A percentile compares a stretch with the other conserved stretches of the same genome.
These are phyloP conservation scores for Danionella dracula DNA, from an alignment of 2,797 vertebrate genomes.

Conservation along the genomic window DNA sequence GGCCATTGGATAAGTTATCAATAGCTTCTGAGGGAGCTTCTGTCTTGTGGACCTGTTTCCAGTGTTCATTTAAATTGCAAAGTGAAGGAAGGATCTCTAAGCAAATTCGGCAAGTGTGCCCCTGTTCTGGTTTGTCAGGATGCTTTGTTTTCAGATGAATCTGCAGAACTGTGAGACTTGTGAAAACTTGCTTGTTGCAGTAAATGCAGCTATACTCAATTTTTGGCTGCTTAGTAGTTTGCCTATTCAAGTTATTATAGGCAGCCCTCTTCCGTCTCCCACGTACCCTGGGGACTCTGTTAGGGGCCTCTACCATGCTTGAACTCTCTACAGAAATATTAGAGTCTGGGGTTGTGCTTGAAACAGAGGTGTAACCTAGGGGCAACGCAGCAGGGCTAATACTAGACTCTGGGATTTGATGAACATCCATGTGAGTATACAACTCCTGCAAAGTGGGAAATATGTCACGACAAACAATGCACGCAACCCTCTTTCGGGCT, in stretches of 20 bases:
- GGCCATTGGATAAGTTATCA: constrained; percentile 82
- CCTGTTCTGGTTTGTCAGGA: constrained; percentile 95
- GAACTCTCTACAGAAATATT: constrained; percentile 97
- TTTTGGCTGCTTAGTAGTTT: constrained; percentile 87
- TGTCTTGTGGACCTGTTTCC: constrained; percentile 92
- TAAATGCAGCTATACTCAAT: constrained; percentile 96
- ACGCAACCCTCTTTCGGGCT: constrained; percentile 84
- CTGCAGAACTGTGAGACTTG: constrained; percentile 92
- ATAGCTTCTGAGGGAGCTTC: constrained; percentile 83
- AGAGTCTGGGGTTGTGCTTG: constrained; percentile 96
- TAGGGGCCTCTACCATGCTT: constrained; percentile 87
- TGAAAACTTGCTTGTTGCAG: constrained; percentile 96
- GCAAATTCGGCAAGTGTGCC: constrained; percentile 96
- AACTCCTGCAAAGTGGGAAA: constrained; percentile 92
- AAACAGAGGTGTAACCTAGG: constrained; percentile 94
- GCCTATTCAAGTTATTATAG: constrained; percentile 80
- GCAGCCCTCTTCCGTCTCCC: constrained; percentile 86
- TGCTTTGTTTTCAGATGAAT: constrained; percentile 98
- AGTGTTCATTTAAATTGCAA: constrained; percentile 94
- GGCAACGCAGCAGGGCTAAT: constrained; percentile 95
- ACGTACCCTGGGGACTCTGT: constrained; percentile 84
- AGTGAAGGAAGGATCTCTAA: constrained; percentile 94
- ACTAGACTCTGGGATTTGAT: constrained; percentile 94
- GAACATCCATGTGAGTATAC: constrained; percentile 95
- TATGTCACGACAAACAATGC: constrained; percentile 91